Conservation (phyloP, 2,797 vertebrate genomes). For the Sebastes kiyomatsui region DNA sequence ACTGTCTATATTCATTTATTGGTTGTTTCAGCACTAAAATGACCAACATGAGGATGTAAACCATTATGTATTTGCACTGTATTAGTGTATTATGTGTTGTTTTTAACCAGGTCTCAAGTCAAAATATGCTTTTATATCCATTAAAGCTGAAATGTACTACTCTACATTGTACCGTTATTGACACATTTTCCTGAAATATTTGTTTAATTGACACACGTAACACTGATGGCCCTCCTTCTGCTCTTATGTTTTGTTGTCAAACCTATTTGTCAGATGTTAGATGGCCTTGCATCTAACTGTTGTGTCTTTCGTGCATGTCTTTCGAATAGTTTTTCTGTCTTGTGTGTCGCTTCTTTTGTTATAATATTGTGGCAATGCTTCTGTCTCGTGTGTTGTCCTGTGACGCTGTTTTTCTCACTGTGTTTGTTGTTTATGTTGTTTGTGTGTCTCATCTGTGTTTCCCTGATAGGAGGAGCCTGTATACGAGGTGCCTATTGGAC, state of each 20-base stretch:
- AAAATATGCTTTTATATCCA: neutral
- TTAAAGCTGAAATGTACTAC: neutral
- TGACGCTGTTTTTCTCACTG: constrained; percentile 41
- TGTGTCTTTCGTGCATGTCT: constrained; percentile 22
- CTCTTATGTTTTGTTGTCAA: neutral
- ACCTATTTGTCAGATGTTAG: constrained; percentile 11
- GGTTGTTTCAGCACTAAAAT: neutral
- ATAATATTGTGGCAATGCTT: neutral
- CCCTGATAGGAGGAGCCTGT: constrained; percentile 82
- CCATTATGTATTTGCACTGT: neutral
- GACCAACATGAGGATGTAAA: neutral
- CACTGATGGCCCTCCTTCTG: neutral
- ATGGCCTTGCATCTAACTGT: constrained; percentile 25
- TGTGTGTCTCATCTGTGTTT: constrained; percentile 75
- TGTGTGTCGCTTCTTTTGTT: neutral
- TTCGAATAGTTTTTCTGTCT: neutral
- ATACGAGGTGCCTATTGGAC: constrained; percentile 82
- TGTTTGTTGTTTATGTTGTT: constrained; percentile 50
- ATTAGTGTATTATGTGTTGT: neutral
- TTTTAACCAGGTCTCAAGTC: neutral
- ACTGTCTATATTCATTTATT: neutral
- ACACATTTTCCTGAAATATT: neutral
- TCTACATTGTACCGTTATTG: neutral
- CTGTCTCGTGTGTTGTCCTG: constrained; percentile 26
- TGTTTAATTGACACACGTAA: neutral